Conservation (phyloP, 1,140 invertebrate species). For the Zaprionus inermis region DNA sequence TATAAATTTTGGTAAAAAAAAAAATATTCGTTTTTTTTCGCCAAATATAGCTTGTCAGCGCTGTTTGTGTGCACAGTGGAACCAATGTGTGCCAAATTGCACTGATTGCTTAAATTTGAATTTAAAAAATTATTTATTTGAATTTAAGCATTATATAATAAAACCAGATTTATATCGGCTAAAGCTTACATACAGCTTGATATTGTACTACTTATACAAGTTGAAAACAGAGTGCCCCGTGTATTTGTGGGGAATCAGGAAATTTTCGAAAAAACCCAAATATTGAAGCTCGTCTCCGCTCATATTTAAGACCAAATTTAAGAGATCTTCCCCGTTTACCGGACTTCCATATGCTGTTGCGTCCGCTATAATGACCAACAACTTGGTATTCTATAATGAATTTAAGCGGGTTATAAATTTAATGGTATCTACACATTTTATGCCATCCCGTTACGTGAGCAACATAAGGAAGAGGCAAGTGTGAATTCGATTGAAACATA, state of each 20-base stretch:
- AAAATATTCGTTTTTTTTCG: too few species aligned
- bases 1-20: too few species aligned
- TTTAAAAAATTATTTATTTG: neutral
- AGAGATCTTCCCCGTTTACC: neutral
- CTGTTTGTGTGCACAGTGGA: conserved; percentile 26
- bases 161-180: too few species aligned
- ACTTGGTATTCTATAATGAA: conserved; percentile 68
- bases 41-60: too few species aligned
- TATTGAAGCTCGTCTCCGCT: neutral
- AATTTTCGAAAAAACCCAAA: neutral
- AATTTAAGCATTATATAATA: too few species aligned
- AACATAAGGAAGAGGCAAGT: conserved; percentile 52
- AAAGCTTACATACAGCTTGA: too few species aligned
- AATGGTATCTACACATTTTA: conserved; percentile 75
- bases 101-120: neutral
- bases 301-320: neutral
- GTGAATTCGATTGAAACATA: conserved; percentile 8
- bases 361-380: conserved; percentile 15
- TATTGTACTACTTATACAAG: too few species aligned
- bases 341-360: conserved; percentile 21
- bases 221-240: too few species aligned
- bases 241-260: too few species aligned
- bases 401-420: conserved; percentile 64
- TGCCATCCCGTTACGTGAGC: conserved; percentile 73
- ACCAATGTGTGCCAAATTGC: neutral